Percentiles rank a stretch among this genome's conserved stretches.
phyloP scores from a whole-genome alignment of 2,888 invertebrate species.

The Drosophila borborema region DNA sequence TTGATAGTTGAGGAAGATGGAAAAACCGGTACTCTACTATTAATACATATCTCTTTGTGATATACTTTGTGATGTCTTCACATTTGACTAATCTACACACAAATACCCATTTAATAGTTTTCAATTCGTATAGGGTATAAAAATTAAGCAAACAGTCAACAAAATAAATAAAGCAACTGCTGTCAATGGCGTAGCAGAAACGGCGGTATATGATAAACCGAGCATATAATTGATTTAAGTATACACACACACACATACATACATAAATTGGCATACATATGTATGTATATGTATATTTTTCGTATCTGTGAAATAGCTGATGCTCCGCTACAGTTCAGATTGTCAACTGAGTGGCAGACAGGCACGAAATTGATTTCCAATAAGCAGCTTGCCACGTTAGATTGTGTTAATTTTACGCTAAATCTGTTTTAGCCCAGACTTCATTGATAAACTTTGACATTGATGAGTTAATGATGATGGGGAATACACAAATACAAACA shows the following conservation, averaged over 20 bases:
- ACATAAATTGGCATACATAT: background rate
- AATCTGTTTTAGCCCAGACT: constrained; percentile 72
- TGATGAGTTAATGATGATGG: constrained; percentile 82
- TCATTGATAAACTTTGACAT: constrained; percentile 78
- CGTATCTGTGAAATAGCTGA: constrained; percentile 14
- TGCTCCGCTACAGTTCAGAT: constrained; percentile 38
- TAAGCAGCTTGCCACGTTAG: constrained; percentile 67
- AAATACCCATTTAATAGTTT: background rate
- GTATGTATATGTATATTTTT: background rate
- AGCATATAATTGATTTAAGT: constrained; percentile 75
- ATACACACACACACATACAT: constrained; percentile 20
- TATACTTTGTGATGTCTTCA: background rate
- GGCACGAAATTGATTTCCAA: constrained; percentile 76
- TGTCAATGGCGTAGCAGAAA: constrained; percentile 7
- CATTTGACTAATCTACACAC: background rate
- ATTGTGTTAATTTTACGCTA: constrained; percentile 80
- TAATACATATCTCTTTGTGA: background rate
- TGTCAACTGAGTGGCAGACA: constrained; percentile 55
- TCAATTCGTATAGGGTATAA: background rate
- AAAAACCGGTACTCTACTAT: background rate
- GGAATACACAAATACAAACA: constrained; percentile 32
- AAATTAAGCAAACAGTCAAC: constrained; percentile 9
- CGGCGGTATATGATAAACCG: constrained; percentile 42
- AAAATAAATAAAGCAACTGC: constrained; percentile 14
- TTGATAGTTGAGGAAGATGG: background rate